Conservation (phyloP, 2,888 invertebrate genomes). For the Ditula angustiorana region DNA sequence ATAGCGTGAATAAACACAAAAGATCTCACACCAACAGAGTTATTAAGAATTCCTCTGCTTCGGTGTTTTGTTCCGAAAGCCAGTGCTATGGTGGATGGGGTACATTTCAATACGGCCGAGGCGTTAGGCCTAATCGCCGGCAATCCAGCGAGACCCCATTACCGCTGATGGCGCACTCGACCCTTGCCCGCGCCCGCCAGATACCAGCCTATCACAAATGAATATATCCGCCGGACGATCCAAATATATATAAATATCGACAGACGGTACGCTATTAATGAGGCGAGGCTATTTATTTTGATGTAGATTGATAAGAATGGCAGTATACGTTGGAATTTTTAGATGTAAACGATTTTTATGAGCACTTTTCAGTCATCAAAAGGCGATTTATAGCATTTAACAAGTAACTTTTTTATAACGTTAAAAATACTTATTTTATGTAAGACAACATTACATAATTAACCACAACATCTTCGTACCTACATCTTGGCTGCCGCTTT, state of each 20-base stretch:
- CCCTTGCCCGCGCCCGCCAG: conserved; percentile 49
- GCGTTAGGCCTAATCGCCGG: conserved; percentile 75
- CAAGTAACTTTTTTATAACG: too few relatives aligned
- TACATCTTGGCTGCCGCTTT: background rate
- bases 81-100: conserved; percentile 34
- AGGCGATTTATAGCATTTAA: background rate
- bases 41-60: conserved; percentile 27
- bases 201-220: conserved; percentile 61
- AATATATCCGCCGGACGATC: conserved; percentile 45
- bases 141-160: conserved; percentile 75
- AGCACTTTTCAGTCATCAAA: background rate
- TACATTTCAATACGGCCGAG: conserved; percentile 71
- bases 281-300: conserved; percentile 15
- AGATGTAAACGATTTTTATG: background rate
- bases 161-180: conserved; percentile 68
- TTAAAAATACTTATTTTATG: too few relatives aligned
- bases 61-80: conserved; percentile 21
- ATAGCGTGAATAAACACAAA: conserved; percentile 32
- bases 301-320: conserved; percentile 9
- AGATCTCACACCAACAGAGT: conserved; percentile 27
- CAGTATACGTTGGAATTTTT: background rate
- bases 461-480: background rate
- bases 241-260: conserved; percentile 19
- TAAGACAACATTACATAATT: background rate
- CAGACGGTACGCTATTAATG: conserved; percentile 14